Base-by-base conservation (phyloP, 2,113 vertebrate species). In the Hippoglossus stenolepis region DNA sequence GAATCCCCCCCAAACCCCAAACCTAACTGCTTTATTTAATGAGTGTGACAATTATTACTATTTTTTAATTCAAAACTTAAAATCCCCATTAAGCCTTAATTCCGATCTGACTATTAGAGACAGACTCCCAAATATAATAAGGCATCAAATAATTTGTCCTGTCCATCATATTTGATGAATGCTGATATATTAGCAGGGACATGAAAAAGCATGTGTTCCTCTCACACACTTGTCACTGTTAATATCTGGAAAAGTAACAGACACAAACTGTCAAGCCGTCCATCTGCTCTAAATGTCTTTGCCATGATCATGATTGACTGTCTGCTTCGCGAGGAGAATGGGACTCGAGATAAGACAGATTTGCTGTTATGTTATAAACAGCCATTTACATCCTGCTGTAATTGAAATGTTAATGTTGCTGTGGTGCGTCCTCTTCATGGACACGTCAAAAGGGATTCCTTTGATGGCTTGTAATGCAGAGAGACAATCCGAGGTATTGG, bases 131-230 rank as follows among this genome's bases (percentile, higher is more conserved):
- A 9, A 82, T 84, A 70, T 31, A 77, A 17, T 80, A 65, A 68
- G 69, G 82, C 56, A 72, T 74, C 57, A 73, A 65, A 68, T 80
- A 88, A 86, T 89, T 88, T 89, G 69, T 67, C 40, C 70, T 82
- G 56, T 78, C 73, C 63, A 78, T 86, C 84, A 85, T 60, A 60
- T 75, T 53, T 75, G 70, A 85, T 77, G 69, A 78, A 56, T 54
- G 70, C 65, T 82, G 82, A 88, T 77, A 57, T 64, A 70, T 38
- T 57, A 65, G 51, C n/a, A 31, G 43, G 38, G 47, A 54, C 20
- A 60, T 58, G 49, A 59, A 72, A 72, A 69, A 49, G 65, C 80
- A 23, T 65, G 70, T 66, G 60, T 59, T 81, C 59, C 70, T 75
- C 64, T 79, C 54, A 49, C 49, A 23, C 45, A 47, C 58, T 79